Percentiles rank a stretch among this genome's conserved stretches.
Conservation (phyloP, 2,797 vertebrate genomes). For the Semaprochilodus insignis region DNA sequence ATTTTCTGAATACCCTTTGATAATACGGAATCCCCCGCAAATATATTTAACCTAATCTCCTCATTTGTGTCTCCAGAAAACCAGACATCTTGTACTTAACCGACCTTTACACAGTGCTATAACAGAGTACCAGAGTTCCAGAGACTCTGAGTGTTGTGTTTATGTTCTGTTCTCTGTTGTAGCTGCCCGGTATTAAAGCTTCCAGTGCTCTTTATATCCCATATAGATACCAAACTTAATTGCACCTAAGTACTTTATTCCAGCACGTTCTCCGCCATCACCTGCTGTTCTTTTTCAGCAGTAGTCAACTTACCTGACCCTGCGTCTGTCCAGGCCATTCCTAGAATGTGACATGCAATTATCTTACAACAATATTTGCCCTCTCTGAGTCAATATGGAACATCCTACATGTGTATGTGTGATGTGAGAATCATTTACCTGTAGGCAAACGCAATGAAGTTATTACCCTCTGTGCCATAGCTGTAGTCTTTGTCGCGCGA, state of each 20-base stretch:
- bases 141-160: too few relatives aligned
- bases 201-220: neutral
- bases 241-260: neutral
- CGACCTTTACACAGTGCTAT: too few relatives aligned
- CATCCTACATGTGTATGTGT: conserved; percentile 6
- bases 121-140: too few relatives aligned
- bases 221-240: neutral
- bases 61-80: too few relatives aligned
- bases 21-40: too few relatives aligned
- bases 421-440: conserved; percentile 31
- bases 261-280: neutral
- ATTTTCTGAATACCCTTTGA: too few relatives aligned
- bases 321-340: conserved; percentile 10
- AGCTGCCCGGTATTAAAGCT: neutral
- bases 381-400: conserved; percentile 20
- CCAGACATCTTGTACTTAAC: too few relatives aligned
- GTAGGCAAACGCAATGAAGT: conserved; percentile 3
- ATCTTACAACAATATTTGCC: conserved; percentile 28
- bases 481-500: neutral
- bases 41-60: too few relatives aligned
- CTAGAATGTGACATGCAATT: conserved; percentile 17
- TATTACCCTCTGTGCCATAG: conserved; percentile 15
- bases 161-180: too few relatives aligned
- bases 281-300: neutral
- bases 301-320: neutral